Conservation (phyloP, 2,888 invertebrate genomes). For the Dynastes tityus region DNA sequence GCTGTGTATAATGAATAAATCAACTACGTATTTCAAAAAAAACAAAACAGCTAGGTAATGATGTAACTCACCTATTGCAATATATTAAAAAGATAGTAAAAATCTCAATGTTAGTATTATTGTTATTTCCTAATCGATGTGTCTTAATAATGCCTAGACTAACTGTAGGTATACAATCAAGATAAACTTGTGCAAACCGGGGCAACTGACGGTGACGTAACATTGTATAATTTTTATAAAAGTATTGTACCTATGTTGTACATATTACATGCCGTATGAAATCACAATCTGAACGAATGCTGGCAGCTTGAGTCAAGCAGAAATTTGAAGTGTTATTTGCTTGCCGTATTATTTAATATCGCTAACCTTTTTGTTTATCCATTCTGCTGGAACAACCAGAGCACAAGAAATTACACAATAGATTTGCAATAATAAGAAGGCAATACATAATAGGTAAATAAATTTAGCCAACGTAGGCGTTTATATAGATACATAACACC, state of each 20-base stretch:
- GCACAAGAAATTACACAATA: constrained; percentile 40
- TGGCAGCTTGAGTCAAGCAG: not conserved
- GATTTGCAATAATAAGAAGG: constrained; percentile 12
- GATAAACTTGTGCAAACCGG: constrained; percentile 34
- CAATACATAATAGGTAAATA: constrained; percentile 56
- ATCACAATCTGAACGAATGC: constrained; percentile 5
- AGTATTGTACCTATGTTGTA: constrained; percentile 7
- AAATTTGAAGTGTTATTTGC: constrained; percentile 17
- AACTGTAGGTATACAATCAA: constrained; percentile 16
- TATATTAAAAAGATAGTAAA: constrained; percentile 34
- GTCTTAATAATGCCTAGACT: constrained; percentile 31
- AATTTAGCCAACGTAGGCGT: constrained; percentile 57
- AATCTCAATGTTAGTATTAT: constrained; percentile 36
- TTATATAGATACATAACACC: constrained; percentile 13
- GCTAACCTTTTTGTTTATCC: constrained; percentile 60
- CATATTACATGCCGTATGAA: constrained; percentile 32
- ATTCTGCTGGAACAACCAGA: constrained; percentile 64
- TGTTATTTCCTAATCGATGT: constrained; percentile 33
- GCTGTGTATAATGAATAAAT: constrained; percentile 25
- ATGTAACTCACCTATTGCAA: constrained; percentile 41
- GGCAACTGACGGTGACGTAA: constrained; percentile 32
- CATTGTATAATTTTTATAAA: constrained; percentile 38
- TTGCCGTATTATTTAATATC: constrained; percentile 30
- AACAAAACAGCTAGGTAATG: constrained; percentile 27
- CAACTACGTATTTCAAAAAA: constrained; percentile 33